Percentiles rank a stretch among this genome's conserved stretches.
phyloP scores from a whole-genome alignment of 37 sponge, comb jelly and placozoan genomes.

The Theonella swinhoei region DNA sequence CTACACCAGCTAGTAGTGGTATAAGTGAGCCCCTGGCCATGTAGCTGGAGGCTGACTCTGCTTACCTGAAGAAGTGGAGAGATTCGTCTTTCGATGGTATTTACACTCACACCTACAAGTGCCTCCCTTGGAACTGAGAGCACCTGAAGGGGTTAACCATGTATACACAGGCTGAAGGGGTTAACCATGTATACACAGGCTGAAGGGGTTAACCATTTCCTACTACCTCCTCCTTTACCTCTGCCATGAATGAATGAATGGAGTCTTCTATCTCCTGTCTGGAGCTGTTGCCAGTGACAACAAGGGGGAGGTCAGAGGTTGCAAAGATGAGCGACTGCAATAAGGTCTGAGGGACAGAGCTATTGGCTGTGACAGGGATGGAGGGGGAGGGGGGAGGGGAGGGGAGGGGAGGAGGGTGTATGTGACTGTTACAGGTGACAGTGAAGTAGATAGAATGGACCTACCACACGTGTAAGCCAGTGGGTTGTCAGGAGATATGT shows the following conservation, averaged over 20 bases:
- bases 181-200: background rate
- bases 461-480: conserved; percentile 73
- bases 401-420: no score
- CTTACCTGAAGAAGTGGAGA: conserved; percentile 34
- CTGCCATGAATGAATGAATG: background rate
- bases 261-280: background rate
- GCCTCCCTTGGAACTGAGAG: background rate
- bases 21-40: no score
- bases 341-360: background rate
- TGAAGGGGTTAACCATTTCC: background rate
- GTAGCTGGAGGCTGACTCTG: background rate
- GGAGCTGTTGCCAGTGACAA: background rate
- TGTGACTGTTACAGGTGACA: no score
- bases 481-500: conserved; percentile 58
- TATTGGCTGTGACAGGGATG: no score
- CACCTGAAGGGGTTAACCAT: background rate
- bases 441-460: no score
- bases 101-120: background rate
- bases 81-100: conserved; percentile 10
- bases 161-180: background rate
- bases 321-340: background rate
- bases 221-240: no score
- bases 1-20: no score
- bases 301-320: background rate
- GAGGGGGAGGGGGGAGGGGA: no score